Evolutionary conservation across 37 sponge, comb jelly and placozoan genomes (phyloP), one percentile per base, ranked within the genome.

Genomic region (Hexactinellida sp.): DNA sequence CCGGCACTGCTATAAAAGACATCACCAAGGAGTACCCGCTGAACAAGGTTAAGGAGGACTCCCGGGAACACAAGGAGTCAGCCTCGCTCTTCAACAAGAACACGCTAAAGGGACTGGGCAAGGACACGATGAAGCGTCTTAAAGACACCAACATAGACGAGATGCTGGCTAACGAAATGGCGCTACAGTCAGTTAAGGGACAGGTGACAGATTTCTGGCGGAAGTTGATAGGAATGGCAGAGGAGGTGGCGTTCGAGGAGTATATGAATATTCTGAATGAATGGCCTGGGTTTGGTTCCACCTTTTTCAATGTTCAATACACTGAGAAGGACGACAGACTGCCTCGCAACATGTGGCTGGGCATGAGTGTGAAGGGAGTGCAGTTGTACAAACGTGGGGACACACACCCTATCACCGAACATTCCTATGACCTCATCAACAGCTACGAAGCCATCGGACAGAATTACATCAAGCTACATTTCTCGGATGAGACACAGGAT

Each of bases 221-320:
- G 85, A 88, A 89, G 85, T 63, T 95, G 28, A 82, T 89, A 93
- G 96, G 96, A 19, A 89, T 91, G 85, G 37, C 90, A n/a, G 38
- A 38, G 24, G 85, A 55, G 21, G 88, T 87, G 19, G 96, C 93
- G 1, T 90, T 90, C 83, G 54, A 90, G 63, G 87, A 90, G 83
- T 95, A 95, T 89, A 88, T 95, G 89, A 91, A 95, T 38, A 86
- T 95, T 32, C 23, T 95, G 36, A 54, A 38, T 82, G 84, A 87
- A 36, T 90, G 93, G 87, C 41, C 87, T 0, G 90, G 91, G n/a
- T 95, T 90, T 54, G 90, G 92, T 38, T 91, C 91, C 38, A 95
- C 86, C 7, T 86, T 95, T 32, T 94, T 93, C 55, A 88, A 90
- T 35, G 90, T 94, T 0, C 37, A 94, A 86, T 94, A 94, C 54